Conservation (phyloP, 2,888 invertebrate species). For the Netelia virgata region DNA sequence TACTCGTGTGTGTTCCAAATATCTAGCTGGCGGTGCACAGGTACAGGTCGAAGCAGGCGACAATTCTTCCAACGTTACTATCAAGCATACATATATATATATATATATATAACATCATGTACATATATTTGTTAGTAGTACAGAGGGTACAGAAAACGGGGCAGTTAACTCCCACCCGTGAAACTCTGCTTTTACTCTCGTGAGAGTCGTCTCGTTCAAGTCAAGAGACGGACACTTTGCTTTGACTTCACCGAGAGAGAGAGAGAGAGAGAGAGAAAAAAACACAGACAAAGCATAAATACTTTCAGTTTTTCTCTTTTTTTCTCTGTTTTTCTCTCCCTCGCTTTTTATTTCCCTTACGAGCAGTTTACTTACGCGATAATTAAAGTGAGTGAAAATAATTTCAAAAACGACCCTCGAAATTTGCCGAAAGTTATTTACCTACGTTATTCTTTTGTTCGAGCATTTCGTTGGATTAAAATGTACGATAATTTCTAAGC, state of each 20-base stretch:
- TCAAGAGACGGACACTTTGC: neutral
- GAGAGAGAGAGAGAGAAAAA: neutral
- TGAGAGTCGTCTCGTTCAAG: conserved; percentile 34
- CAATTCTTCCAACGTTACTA: conserved; percentile 47
- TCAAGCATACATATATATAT: neutral
- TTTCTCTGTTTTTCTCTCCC: no score
- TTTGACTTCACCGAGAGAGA: neutral
- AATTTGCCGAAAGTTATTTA: neutral
- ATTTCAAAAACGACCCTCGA: no score
- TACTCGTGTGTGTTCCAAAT: neutral
- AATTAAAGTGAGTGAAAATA: no score
- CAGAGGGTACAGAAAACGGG: conserved; percentile 31
- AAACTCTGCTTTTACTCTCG: conserved; percentile 33
- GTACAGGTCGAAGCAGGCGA: conserved; percentile 4
- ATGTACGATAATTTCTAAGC: neutral
- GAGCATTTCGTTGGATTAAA: neutral
- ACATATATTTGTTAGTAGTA: conserved; percentile 21
- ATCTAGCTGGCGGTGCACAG: neutral
- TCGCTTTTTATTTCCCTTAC: neutral
- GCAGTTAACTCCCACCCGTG: conserved; percentile 29
- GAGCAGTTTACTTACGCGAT: neutral
- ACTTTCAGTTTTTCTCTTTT: neutral
- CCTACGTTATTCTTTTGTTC: neutral
- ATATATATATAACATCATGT: neutral
- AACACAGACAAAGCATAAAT: neutral